A percentile compares a stretch with the other conserved stretches of the same genome.
Conservation (phyloP, 2,113 vertebrate species). For the Todiramphus saurophagus region DNA sequence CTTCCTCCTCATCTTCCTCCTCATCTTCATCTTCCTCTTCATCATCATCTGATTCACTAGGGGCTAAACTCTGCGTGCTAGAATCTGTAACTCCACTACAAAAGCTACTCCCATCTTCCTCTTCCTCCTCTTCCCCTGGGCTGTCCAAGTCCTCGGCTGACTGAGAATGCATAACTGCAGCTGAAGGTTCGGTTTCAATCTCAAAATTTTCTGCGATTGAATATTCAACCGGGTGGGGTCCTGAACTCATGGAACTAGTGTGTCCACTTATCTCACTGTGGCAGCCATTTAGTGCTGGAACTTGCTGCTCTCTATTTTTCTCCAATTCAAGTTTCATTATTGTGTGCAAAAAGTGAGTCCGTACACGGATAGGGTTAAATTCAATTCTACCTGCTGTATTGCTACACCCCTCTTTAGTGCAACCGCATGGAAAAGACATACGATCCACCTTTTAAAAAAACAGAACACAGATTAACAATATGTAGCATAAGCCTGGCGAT, state of each 20-base stretch:
- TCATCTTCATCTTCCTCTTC: constrained; percentile 83
- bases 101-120: constrained; percentile 94
- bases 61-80: constrained; percentile 94
- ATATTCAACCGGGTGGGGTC: constrained; percentile 87
- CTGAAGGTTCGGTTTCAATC: constrained; percentile 81
- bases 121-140: constrained; percentile 88
- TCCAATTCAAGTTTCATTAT: constrained; percentile 99
- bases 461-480: constrained; percentile 60
- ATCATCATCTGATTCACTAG: constrained; percentile 94
- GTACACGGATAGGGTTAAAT: constrained; percentile 98
- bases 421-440: constrained; percentile 98
- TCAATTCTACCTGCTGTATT: constrained; percentile 96
- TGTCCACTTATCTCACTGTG: constrained; percentile 81
- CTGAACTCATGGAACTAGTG: constrained; percentile 78
- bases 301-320: constrained; percentile 93
- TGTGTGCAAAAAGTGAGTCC: constrained; percentile 99
- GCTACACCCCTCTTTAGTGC: constrained; percentile 97
- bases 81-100: constrained; percentile 96
- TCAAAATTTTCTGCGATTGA: constrained; percentile 84
- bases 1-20: constrained; percentile 80
- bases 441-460: constrained; percentile 90
- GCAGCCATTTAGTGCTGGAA: constrained; percentile 84
- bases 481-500: neutral
- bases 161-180: constrained; percentile 87
- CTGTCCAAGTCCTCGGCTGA: constrained; percentile 86